Evolutionary conservation across 2,113 vertebrate species (phyloP), one percentile per base, ranked within the genome.

Genomic region (Upupa epops): DNA sequence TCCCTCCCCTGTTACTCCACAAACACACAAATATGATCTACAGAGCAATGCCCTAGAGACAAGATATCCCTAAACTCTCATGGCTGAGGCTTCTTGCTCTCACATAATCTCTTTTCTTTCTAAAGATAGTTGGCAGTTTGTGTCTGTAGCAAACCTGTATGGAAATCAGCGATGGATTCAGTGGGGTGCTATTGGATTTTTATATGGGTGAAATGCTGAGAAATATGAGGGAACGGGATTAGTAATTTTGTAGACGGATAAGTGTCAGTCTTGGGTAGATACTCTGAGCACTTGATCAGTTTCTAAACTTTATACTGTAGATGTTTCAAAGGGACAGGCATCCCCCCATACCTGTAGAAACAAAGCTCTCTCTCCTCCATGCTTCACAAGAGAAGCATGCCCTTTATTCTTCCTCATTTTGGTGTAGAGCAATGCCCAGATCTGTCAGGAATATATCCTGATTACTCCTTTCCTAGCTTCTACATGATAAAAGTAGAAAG

Each of bases 161-260:
- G 42, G 52, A 80, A 86, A 66, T 66, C 25, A 63, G 0, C 19
- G 3, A 10, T 51, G 40, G 10, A 20, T 66, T 83, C 60, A 46
- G 6, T 32, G 63, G 21, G 11, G n/a, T 19, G 3, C 8, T 55
- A 5, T 6, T 64, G n/a, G 25, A 82, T 8, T 11, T 36, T 79
- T 22, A 24, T 1, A 1, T 59, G 48, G 13, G 6, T 46, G 6
- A 1, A 24, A 5, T 26, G 26, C 45, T 32, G 22, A 34, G 20
- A 86, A 72, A 45, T 26, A 21, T 1, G 17, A 71, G 32, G 48
- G 72, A 51, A 68, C 1, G 0, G 28, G 28, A 49, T 17, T 18
- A 49, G 36, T 29, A 26, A 49, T 69, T 68, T 48, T 73, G 42
- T 15, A 34, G 25, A 68, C 58, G 52, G 42, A 74, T 17, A 49